Base-by-base conservation (phyloP, 2,888 invertebrate species). In the Girardia tigrina region DNA sequence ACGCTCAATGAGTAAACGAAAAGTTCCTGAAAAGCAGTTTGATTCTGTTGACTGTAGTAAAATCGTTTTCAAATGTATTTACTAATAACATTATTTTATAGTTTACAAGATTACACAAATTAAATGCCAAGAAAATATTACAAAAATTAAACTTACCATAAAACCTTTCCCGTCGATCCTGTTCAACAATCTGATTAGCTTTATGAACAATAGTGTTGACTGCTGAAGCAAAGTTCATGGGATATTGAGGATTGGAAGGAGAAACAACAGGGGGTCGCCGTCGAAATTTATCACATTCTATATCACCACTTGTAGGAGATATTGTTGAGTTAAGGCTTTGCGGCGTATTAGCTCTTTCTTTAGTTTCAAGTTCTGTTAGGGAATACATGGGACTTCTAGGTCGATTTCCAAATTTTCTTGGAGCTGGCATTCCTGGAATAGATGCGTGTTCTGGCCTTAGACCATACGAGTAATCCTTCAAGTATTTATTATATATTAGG, bases 171-270 rank as follows among this genome's bases (percentile, higher is more conserved):
- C 79, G 77, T 26, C 82, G 77, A 70, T 83, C 83, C 56, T 81
- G 80, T 72, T 82, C 82, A 6, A 81, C 82, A 56, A 83, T 82
- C 20, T 78, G 79, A 78, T 83, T 83, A 0, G 83, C 83, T 78
- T 82, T 91, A 86, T 94, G 94, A 83, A 94, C 92, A 84, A 94
- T 91, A 86, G 94, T 93, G 84, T 91, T 90, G 82, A 94, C 94
- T 79, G 94, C 94, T 85, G 94, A 92, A 82, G 94, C 56, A 56
- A 56, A 56, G 23, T 56, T 56, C 6, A 56, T 20, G 23, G 56
- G 4, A 56, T 56, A 56, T 56, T 56, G 56, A 6, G 56, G 56
- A n/a, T 56, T 56, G 4, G 56, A 56, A 20, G 56, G 56, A 56
- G 56, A 56, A 8, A 56, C 56, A 20, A 23, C 56, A 20, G 56